These are phyloP conservation scores for Drosophila pectinifera DNA, from an alignment of 1,140 invertebrate genomes.

Conservation along the genomic window DNA sequence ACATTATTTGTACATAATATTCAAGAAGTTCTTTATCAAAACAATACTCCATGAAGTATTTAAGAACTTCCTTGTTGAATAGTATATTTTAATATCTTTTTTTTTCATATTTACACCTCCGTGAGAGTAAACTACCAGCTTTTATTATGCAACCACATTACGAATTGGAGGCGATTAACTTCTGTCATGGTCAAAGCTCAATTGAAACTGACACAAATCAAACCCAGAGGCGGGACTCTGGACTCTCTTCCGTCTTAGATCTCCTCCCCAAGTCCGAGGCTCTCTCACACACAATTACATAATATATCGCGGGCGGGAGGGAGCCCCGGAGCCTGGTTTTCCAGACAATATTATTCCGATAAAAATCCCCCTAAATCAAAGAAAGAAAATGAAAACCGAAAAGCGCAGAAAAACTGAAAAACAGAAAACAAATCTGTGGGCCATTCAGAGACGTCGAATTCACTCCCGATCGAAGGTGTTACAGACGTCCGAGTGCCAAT, in stretches of 20 bases:
- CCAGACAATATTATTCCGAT: conserved; percentile 59
- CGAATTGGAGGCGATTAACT: conserved; percentile 15
- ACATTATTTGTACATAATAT: too few species aligned
- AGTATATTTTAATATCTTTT: too few species aligned
- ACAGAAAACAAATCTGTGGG: conserved; percentile 38
- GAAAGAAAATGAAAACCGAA: conserved; percentile 10
- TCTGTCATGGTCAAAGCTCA: conserved; percentile 73
- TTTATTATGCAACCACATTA: conserved; percentile 18
- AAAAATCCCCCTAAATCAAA: conserved; percentile 62
- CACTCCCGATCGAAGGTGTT: conserved; percentile 57
- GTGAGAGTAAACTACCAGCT: background rate
- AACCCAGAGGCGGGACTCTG: conserved; percentile 34
- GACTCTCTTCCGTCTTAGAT: conserved; percentile 72
- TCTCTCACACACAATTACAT: conserved; percentile 55
- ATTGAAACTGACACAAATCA: conserved; percentile 50
- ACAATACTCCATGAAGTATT: too few species aligned
- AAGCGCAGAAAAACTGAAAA: conserved; percentile 19
- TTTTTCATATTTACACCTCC: conserved; percentile 3
- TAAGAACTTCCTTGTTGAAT: too few species aligned
- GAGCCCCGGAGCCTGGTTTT: conserved; percentile 49
- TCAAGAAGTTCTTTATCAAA: too few species aligned
- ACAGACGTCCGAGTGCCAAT: conserved; percentile 53
- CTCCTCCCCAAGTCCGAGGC: conserved; percentile 8
- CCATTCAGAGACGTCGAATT: conserved; percentile 20
- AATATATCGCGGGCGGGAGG: conserved; percentile 29